phyloP scores from a whole-genome alignment of 92 coral and sea anemone species.

The Palythoa grandiflora region DNA sequence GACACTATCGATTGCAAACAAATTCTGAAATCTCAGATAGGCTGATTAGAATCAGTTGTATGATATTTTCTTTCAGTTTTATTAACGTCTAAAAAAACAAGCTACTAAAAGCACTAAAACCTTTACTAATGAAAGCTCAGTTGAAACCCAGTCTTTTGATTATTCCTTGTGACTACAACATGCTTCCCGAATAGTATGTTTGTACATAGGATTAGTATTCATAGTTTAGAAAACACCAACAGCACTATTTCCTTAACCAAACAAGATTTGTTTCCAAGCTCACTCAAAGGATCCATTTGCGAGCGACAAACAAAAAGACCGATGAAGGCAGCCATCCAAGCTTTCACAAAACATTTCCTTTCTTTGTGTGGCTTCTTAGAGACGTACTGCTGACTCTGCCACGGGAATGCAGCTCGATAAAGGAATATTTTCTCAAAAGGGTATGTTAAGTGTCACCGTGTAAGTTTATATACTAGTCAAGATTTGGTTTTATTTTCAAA shows the following conservation, averaged over 20 bases:
- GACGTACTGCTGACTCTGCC: slow-evolving; percentile 68
- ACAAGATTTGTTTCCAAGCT: slow-evolving; percentile 36
- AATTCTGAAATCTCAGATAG: too few relatives aligned
- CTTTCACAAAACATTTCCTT: slow-evolving; percentile 61
- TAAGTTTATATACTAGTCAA: background rate
- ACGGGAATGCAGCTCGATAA: slow-evolving; percentile 52
- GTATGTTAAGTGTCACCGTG: slow-evolving; percentile 9
- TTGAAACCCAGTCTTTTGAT: background rate
- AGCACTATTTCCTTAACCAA: background rate
- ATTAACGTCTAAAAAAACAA: too few relatives aligned
- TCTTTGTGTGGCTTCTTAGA: slow-evolving; percentile 83
- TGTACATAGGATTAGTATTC: background rate
- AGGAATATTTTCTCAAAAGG: slow-evolving; percentile 57
- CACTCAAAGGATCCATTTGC: slow-evolving; percentile 8
- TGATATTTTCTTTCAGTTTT: too few relatives aligned
- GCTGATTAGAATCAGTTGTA: too few relatives aligned
- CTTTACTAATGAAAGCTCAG: background rate
- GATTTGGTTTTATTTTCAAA: background rate
- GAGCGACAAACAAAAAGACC: background rate
- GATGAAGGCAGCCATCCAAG: background rate
- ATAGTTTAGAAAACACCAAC: too few relatives aligned
- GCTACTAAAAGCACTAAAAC: too few relatives aligned
- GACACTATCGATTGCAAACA: too few relatives aligned
- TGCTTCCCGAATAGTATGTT: background rate
- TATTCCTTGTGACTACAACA: background rate